Base-by-base conservation (phyloP, 2,113 vertebrate species). In the Synodontis membranacea region DNA sequence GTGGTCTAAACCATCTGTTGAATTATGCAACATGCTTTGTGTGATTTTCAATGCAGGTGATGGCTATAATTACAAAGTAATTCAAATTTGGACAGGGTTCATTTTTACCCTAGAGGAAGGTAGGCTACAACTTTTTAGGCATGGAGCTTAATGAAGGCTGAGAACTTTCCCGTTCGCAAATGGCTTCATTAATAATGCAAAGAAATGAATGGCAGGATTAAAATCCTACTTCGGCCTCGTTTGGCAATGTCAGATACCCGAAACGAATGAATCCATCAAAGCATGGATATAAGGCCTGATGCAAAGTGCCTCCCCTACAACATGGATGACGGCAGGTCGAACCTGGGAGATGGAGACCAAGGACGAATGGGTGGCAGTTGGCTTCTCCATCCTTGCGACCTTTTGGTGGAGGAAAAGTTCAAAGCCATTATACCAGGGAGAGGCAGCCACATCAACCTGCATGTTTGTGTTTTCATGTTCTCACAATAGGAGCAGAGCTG, bases 141-240 rank as follows among this genome's bases (percentile, higher is more conserved):
- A 62, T 25, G 8, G 79, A 5, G 31, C 82, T 82, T 85, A 75
- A 83, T 82, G 80, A 86, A 88, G 86, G 81, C 80, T 83, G 42
- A 78, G 81, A 88, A 89, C 83, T 87, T 89, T 86, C 81, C 85
- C 34, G 56, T 86, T 82, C 70, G 4, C 74, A 91, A 91, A 91
- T 86, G 85, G 84, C 85, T 88, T 88, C 89, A 90, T 92, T 91
- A 90, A 91, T 91, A 89, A 89, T 88, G 90, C 86, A 87, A 80
- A 74, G 83, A 74, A 87, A 88, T 86, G 88, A 89, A 91, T 88
- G 88, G 88, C 64, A 80, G 56, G 52, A 76, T 90, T 92, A 86
- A 91, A 91, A 90, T 89, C 85, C 54, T 80, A 86, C 84, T 87
- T 84, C 87, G 78, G 90, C 80, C 88, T 88, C 81, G 84, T 90